Evolutionary conservation across 2,888 invertebrate genomes (phyloP), one percentile per base, ranked within the genome.

Genomic region (Alloscopus bannaensis): DNA sequence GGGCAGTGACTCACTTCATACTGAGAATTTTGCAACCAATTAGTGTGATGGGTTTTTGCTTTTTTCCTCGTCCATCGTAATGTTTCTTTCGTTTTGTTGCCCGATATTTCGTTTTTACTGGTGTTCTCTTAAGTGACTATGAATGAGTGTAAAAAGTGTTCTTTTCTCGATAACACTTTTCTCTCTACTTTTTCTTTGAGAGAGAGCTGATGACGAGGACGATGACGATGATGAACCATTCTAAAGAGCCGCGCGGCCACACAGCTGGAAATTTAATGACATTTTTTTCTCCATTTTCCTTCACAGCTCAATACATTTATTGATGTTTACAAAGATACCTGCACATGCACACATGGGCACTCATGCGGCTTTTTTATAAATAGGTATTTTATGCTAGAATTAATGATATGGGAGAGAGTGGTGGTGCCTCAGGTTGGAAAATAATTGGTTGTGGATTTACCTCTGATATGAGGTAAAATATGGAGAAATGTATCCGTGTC

Each of bases 211-310:
- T 36, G 36, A 36, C n/a, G n/a, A n/a, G n/a, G n/a, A n/a, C n/a
- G 36, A 6, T 13, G 36, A 36, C 8, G 13, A 36, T 13, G 8
- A 36, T 8, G 36, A 13, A 36, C 13, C 42, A 18, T 72, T 2
- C 6, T 42, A 40, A 59, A 66, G 72, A 55, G 59, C n/a, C n/a
- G n/a, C n/a, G 59, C 68, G 75, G 75, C 75, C 68, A 68, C 75
- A 75, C 75, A 75, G 75, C 68, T 66, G 75, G 75, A 75, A 75
- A 75, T 75, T 75, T 75, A 75, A 68, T 75, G 75, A 68, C 75
- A 75, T 75, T 66, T 73, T 45, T 45, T 42, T 73, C 64, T 64
- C 42, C 29, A 26, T 26, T 16, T 59, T 31, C 22, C 50, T 50
- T 66, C 57, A 57, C 22, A 11, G 18, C 36, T 40, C 42, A 11